These are phyloP conservation scores for Anoncus sp. DNA, from an alignment of 2,888 invertebrate species.

Conservation along the genomic window DNA sequence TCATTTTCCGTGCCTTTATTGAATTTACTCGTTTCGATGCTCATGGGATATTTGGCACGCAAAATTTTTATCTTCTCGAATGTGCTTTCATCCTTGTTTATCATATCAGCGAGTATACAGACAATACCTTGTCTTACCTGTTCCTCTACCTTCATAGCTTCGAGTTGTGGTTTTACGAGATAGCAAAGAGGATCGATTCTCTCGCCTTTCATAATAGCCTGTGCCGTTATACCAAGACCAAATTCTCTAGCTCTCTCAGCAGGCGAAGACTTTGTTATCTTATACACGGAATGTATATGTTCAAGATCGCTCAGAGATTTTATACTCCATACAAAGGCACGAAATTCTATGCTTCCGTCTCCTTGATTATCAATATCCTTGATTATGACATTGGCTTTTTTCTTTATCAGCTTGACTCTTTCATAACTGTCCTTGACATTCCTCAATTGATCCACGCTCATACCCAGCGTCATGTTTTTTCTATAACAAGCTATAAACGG, in stretches of 20 bases:
- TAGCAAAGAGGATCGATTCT: slow-evolving; percentile 69
- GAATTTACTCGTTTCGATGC: slow-evolving; percentile 76
- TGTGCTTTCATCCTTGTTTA: slow-evolving; percentile 91
- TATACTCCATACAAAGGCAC: slow-evolving; percentile 87
- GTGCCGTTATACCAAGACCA: slow-evolving; percentile 89
- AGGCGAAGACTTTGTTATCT: slow-evolving; percentile 89
- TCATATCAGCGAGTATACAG: slow-evolving; percentile 92
- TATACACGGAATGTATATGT: slow-evolving; percentile 92
- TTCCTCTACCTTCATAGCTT: slow-evolving; percentile 84
- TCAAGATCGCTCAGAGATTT: slow-evolving; percentile 91
- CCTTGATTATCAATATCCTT: slow-evolving; percentile 88
- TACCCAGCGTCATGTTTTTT: slow-evolving; percentile 89
- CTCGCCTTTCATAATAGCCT: slow-evolving; percentile 86
- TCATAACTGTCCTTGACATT: slow-evolving; percentile 90
- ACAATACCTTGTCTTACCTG: slow-evolving; percentile 88
- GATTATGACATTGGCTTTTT: slow-evolving; percentile 88
- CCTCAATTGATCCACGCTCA: slow-evolving; percentile 91
- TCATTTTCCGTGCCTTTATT: slow-evolving; percentile 68
- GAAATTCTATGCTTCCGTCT: slow-evolving; percentile 87
- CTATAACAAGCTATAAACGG: slow-evolving; percentile 97
- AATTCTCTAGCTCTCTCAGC: slow-evolving; percentile 91
- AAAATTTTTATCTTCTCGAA: slow-evolving; percentile 88
- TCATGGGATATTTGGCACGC: slow-evolving; percentile 74
- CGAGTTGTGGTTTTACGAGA: slow-evolving; percentile 83
- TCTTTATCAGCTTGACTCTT: slow-evolving; percentile 88